phyloP scores from a whole-genome alignment of 2,113 vertebrate genomes.

The Ochotona princeps region DNA sequence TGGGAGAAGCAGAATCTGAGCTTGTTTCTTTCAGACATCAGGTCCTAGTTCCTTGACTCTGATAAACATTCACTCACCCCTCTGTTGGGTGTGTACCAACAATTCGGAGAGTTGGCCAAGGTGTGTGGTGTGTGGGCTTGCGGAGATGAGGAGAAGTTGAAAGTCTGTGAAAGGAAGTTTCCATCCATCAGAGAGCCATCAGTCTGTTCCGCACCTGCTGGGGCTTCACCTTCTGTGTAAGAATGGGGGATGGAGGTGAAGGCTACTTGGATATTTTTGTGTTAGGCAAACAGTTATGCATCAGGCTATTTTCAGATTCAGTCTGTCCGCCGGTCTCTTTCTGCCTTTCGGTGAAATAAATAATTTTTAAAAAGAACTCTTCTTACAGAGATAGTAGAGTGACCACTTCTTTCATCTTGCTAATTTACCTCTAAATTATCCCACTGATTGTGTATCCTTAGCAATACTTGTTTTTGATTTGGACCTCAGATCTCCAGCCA shows the following conservation, averaged over 20 bases:
- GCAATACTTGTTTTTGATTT: not conserved
- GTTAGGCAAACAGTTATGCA: slow-evolving; percentile 2
- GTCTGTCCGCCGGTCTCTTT: not conserved
- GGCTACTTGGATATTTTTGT: slow-evolving; percentile 9
- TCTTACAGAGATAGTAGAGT: not conserved
- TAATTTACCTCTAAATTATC: not conserved
- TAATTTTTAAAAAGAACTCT: not conserved
- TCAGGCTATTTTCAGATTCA: not conserved
- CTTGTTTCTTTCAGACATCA: not conserved
- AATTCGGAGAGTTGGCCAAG: not conserved
- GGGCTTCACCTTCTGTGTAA: not conserved
- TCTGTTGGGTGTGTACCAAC: not conserved
- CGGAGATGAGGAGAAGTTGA: not conserved
- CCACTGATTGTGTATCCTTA: not conserved
- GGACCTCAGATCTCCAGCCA: not conserved
- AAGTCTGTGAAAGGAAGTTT: slow-evolving; percentile 16
- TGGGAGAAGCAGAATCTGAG: not conserved
- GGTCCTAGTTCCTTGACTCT: not conserved
- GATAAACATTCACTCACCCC: not conserved
- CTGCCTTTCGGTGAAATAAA: not conserved
- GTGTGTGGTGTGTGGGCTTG: not conserved
- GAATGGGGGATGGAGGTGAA: not conserved
- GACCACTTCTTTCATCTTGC: not conserved
- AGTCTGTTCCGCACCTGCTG: not conserved
- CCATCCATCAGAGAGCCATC: not conserved